Percentiles rank a stretch among this genome's conserved stretches.
Conservation (phyloP, 1,140 invertebrate species). For the Cydia splendana region DNA sequence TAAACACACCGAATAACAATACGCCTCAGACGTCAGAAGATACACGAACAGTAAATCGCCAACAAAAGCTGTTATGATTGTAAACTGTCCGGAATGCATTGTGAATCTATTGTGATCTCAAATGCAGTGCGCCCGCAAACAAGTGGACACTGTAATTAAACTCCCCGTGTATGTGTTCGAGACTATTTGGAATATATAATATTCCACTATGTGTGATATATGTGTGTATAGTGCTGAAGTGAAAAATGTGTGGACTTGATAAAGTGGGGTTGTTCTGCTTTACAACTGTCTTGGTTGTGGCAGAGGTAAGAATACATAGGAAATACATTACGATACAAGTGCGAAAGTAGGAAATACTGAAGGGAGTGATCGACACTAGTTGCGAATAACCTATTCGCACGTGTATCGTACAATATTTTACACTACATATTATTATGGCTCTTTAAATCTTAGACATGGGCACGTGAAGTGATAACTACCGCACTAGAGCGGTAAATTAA, state of each 20-base stretch:
- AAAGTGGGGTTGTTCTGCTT: conserved; percentile 36
- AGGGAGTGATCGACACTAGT: too few species aligned
- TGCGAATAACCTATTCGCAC: too few species aligned
- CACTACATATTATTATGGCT: too few species aligned
- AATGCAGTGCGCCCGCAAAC: conserved; percentile 34
- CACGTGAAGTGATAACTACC: too few species aligned
- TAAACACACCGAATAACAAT: conserved; percentile 68
- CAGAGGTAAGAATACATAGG: conserved; percentile 35
- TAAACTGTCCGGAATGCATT: conserved; percentile 56
- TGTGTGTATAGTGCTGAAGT: conserved; percentile 36
- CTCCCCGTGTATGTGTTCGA: not conserved
- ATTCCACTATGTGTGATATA: conserved; percentile 34
- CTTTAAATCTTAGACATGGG: too few species aligned
- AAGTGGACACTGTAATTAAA: not conserved
- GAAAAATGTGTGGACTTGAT: conserved; percentile 45
- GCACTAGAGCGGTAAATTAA: too few species aligned
- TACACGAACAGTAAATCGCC: conserved; percentile 57
- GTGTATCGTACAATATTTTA: too few species aligned
- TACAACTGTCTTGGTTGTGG: conserved; percentile 33
- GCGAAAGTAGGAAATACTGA: too few species aligned
- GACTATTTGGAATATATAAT: not conserved
- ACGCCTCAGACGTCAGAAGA: conserved; percentile 53
- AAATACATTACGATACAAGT: not conserved
- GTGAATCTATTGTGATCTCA: conserved; percentile 35
- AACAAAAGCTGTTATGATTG: conserved; percentile 71